Base-by-base conservation (phyloP, 2,113 vertebrate species). In the Tetrao urogallus region DNA sequence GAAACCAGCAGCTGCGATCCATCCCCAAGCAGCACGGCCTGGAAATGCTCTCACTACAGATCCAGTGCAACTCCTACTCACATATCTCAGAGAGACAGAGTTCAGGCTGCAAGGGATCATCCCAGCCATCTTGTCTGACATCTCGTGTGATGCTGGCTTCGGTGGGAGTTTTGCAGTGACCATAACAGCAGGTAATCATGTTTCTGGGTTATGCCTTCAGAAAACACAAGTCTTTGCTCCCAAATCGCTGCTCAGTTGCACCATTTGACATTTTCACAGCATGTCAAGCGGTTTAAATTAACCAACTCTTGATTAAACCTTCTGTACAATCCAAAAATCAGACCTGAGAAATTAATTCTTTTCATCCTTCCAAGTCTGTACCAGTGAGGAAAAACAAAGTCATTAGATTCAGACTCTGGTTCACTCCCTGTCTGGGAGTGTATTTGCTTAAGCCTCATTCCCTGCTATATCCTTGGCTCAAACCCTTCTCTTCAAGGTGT, bases 371-470 rank as follows among this genome's bases (percentile, higher is more conserved):
- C 85, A 86, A 83, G 79, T 75, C 88, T 81, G 76, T 83, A 88
- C 72, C 67, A 75, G 40, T 17, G n/a, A 90, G 63, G 90, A 93
- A 96, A 96, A 95, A 93, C 91, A 96, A 95, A 96, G 85, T 94
- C 43, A 93, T 95, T 97, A 90, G 48, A 83, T 92, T 91, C 93
- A 95, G 91, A 94, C 91, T 95, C 79, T 61, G 88, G 89, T 48
- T 95, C 88, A 88, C 89, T 96, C 95, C 95, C 95, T 91, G 93
- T 95, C 96, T 97, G 95, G 85, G 61, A 95, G 75, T 28, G 2
- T 94, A 94, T 95, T 97, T 97, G 73, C 85, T 94, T 94, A 94
- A 95, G 91, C 40, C n/a, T 92, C 48, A 61, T 86, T 81, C 57
- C 80, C 74, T 94, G 48, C 61, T 86, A 81, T 88, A 91, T 81